A percentile compares a stretch with the other conserved stretches of the same genome.
Conservation (phyloP, 2,888 invertebrate genomes). For the Agriopis leucophaearia region DNA sequence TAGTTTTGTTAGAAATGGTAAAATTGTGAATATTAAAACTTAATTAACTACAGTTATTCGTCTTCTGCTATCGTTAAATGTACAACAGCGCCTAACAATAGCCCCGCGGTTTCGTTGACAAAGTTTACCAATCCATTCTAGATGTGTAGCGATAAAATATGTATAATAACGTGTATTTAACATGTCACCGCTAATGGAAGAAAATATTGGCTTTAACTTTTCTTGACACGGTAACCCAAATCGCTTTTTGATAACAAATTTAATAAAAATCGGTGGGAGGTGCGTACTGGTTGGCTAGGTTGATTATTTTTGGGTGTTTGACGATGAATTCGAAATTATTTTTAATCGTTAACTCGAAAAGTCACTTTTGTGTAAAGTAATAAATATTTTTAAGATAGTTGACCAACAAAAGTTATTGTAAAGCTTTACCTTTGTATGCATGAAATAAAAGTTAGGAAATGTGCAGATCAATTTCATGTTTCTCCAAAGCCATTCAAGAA, state of each 20-base stretch:
- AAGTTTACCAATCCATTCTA: slow-evolving; percentile 65
- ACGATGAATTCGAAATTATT: background rate
- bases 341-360: background rate
- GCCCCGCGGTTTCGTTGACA: slow-evolving; percentile 62
- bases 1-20: background rate
- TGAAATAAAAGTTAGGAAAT: slow-evolving; percentile 4
- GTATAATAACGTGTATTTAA: slow-evolving; percentile 59
- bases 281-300: slow-evolving; percentile 35
- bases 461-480: slow-evolving; percentile 19
- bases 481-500: slow-evolving; percentile 29
- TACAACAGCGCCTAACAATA: slow-evolving; percentile 45
- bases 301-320: background rate
- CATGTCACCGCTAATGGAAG: slow-evolving; percentile 71
- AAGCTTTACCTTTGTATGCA: background rate
- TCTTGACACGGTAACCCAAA: slow-evolving; percentile 66
- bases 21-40: background rate
- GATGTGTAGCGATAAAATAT: slow-evolving; percentile 51
- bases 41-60: background rate
- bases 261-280: slow-evolving; percentile 48
- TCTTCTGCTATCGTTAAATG: background rate
- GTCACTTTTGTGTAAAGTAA: background rate
- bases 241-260: slow-evolving; percentile 60
- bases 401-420: background rate
- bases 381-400: background rate
- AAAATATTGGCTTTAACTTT: slow-evolving; percentile 60